Evolutionary conservation across 2,113 vertebrate species (phyloP).

Genomic region (Nothobranchius furzeri): DNA sequence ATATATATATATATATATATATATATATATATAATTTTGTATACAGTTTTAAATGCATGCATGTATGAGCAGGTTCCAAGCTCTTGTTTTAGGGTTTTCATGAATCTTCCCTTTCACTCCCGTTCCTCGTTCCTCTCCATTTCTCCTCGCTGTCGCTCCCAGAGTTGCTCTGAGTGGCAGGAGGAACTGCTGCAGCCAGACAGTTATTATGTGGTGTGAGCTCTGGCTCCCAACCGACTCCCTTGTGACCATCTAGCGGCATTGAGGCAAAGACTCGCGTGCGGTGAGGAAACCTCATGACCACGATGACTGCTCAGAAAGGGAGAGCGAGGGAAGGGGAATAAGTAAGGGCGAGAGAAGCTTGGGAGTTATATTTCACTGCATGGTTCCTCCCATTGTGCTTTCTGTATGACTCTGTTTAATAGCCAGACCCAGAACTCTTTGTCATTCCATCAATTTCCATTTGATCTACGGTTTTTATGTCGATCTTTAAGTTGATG

Average conservation of each 20-base stretch:
- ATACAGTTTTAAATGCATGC: background rate
- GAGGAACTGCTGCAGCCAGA: slow-evolving; percentile 71
- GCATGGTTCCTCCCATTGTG: slow-evolving; percentile 67
- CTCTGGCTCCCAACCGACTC: slow-evolving; percentile 72
- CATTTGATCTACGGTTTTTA: slow-evolving; percentile 56
- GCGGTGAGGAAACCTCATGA: slow-evolving; percentile 68
- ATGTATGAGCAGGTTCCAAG: slow-evolving; percentile 3
- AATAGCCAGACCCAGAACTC: slow-evolving; percentile 37
- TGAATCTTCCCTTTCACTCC: slow-evolving; percentile 26
- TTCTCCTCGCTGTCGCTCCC: slow-evolving; percentile 34
- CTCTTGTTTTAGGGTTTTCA: slow-evolving; percentile 19
- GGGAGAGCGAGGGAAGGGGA: slow-evolving; percentile 22
- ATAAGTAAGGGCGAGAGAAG: slow-evolving; percentile 30
- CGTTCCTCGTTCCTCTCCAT: slow-evolving; percentile 25
- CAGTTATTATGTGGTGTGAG: slow-evolving; percentile 76
- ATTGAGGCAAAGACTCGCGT: slow-evolving; percentile 71
- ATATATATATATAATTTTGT: background rate
- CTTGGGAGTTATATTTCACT: slow-evolving; percentile 61
- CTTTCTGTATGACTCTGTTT: slow-evolving; percentile 64
- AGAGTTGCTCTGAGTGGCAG: slow-evolving; percentile 64
- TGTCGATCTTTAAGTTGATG: slow-evolving; percentile 36
- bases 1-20: too few relatives aligned
- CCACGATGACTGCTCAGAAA: slow-evolving; percentile 55
- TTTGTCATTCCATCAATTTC: slow-evolving; percentile 62
- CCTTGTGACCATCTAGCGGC: slow-evolving; percentile 64